Evolutionary conservation across 2,113 vertebrate genomes (phyloP), one percentile per base, ranked within the genome.

Genomic region (Peromyscus polionotus): DNA sequence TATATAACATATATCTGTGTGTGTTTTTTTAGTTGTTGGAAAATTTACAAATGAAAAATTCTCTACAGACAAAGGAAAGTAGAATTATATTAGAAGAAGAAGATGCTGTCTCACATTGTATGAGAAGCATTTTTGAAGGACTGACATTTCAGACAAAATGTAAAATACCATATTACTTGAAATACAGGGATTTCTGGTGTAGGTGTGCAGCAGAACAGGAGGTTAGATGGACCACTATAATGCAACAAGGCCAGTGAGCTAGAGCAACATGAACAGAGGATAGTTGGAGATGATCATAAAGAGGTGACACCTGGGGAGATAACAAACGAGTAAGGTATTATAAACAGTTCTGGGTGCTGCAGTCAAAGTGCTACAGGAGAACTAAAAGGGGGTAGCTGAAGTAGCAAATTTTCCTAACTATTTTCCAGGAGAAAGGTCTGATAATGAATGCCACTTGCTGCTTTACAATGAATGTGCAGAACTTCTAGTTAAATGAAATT

Each of bases 31-130:
- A 31, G 9, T 67, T 67, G 10, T 28, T 11, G 28, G 11, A 10
- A 8, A 48, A 88, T 87, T 87, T 95, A 19, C 31, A 83, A 36
- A 87, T 8, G 68, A 45, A 94, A 70, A 36, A 36, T 89, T 85
- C 28, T 86, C 57, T 90, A 33, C 28, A 85, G n/a, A 92, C 54
- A 90, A 94, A 61, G 36, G 19, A n/a, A 97, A 92, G 72, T 91
- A 68, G 54, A 8, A 24, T 28, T 7, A 59, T 75, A 26, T 42
- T 67, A 75, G 39, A 90, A 63, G 61, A 63, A 72, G 48, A 73
- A 8, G 26, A 19, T 77, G 42, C 22, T 83, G 16, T 76, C 20
- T 63, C 33, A 88, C 28, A 83, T 54, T 68, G 2, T 67, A 51
- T 24, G 51, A 86, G n/a, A 89, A 59, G 3, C 59, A 67, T 31